Evolutionary conservation across 2,797 vertebrate species (phyloP).

Genomic region (Pelobates cultripes): DNA sequence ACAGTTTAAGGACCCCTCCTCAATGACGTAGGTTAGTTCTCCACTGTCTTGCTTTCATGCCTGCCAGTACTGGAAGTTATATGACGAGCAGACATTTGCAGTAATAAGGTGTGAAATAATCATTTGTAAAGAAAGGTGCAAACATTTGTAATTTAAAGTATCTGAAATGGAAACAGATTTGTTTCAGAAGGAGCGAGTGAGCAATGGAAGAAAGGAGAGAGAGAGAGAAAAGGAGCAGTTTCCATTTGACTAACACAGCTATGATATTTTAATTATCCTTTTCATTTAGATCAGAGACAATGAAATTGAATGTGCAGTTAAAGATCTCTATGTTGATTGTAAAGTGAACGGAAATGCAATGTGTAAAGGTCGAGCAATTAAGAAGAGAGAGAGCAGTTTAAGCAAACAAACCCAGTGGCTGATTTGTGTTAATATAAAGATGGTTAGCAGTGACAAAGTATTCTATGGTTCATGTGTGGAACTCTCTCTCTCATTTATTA

Average conservation of each 20-base stretch:
- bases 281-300: slow-evolving; percentile 76
- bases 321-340: slow-evolving; percentile 9
- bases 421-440: no score
- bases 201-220: no score
- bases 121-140: no score
- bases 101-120: no score
- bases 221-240: slow-evolving; percentile 62
- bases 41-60: no score
- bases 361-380: slow-evolving; percentile 72
- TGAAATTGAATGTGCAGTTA: slow-evolving; percentile 64
- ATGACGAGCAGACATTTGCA: no score
- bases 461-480: no score
- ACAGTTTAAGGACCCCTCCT: no score
- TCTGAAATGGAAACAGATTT: slow-evolving; percentile 45
- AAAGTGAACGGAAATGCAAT: slow-evolving; percentile 10
- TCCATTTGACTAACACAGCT: slow-evolving; percentile 78
- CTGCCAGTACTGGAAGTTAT: no score
- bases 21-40: no score
- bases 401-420: slow-evolving; percentile 16
- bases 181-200: slow-evolving; percentile 38
- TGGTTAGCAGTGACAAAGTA: no score
- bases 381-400: slow-evolving; percentile 46
- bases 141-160: background rate
- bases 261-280: slow-evolving; percentile 80
- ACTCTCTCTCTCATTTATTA: no score